Conservation (phyloP, 1,140 invertebrate genomes). For the Neodiprion fabricii region DNA sequence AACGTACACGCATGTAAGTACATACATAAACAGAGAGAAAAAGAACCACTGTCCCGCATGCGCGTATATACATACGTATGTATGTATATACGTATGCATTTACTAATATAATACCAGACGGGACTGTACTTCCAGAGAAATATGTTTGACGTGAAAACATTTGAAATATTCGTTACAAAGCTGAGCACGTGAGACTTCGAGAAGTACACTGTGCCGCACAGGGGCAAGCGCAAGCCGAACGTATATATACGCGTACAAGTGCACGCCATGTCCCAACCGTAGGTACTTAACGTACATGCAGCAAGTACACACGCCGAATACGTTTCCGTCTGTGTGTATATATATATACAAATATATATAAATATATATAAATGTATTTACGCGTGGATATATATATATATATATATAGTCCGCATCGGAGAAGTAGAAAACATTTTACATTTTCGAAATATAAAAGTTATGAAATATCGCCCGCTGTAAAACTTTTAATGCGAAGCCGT, state of each 20-base stretch:
- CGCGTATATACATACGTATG: neutral
- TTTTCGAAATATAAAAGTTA: slow-evolving; percentile 61
- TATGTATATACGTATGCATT: neutral
- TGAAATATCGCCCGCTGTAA: slow-evolving; percentile 59
- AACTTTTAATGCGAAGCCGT: slow-evolving; percentile 57
- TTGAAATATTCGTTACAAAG: slow-evolving; percentile 41
- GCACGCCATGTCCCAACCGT: too few species aligned
- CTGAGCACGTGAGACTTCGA: slow-evolving; percentile 26
- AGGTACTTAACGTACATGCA: neutral
- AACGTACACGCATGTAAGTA: too few species aligned
- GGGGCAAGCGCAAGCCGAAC: too few species aligned
- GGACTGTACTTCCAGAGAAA: slow-evolving; percentile 16
- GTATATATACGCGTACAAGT: neutral
- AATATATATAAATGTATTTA: neutral
- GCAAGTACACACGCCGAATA: neutral
- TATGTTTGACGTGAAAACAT: slow-evolving; percentile 28
- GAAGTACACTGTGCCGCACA: neutral
- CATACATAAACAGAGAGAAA: too few species aligned
- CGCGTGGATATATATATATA: neutral
- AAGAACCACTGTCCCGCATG: neutral
- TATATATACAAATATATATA: neutral
- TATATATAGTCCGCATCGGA: neutral
- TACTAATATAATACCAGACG: neutral
- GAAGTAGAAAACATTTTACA: slow-evolving; percentile 7
- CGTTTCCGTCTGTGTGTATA: neutral